Conservation (phyloP, 2,113 vertebrate genomes). For the Ciconia maguari region DNA sequence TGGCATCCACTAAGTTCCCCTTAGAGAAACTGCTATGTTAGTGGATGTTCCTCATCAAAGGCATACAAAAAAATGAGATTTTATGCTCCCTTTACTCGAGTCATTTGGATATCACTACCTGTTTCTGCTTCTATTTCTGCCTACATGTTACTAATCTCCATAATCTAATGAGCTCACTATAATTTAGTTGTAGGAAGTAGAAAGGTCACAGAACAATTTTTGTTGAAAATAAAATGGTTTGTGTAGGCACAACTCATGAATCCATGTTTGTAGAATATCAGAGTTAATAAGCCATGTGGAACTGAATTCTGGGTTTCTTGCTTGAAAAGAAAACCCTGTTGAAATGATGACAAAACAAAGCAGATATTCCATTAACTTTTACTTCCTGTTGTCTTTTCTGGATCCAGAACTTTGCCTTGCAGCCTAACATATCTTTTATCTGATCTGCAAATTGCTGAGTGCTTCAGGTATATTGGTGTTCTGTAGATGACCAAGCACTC, state of each 20-base stretch:
- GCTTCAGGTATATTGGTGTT: neutral
- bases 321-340: neutral
- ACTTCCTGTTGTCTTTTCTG: neutral
- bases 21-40: neutral
- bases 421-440: neutral
- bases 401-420: neutral
- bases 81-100: neutral
- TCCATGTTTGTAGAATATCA: neutral
- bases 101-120: neutral
- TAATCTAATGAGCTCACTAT: neutral
- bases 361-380: neutral
- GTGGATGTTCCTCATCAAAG: neutral
- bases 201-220: constrained; percentile 13
- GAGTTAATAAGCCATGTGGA: neutral
- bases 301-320: neutral
- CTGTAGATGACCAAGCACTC: neutral
- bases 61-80: neutral
- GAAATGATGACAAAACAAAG: neutral
- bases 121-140: neutral
- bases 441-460: neutral
- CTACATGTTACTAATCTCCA: neutral
- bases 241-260: neutral
- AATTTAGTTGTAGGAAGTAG: neutral
- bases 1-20: neutral
- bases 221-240: constrained; percentile 20